These are phyloP conservation scores for Macquaria australasica DNA, from an alignment of 2,113 vertebrate species.

Conservation along the genomic window DNA sequence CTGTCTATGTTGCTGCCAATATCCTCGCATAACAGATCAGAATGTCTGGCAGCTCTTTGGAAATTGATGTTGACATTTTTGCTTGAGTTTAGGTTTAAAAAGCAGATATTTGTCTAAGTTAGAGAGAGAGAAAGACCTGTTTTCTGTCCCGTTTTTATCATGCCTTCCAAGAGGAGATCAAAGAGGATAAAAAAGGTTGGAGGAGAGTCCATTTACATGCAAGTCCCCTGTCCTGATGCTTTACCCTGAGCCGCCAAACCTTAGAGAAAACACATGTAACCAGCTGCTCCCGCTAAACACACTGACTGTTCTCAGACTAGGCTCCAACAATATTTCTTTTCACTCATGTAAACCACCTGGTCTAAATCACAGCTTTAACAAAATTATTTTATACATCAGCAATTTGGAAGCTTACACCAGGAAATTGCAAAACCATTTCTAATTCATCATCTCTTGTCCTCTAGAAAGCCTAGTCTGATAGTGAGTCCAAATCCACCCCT, in stretches of 20 bases:
- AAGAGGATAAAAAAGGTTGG: conserved; percentile 45
- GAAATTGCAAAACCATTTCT: conserved; percentile 8
- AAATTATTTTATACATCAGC: background rate
- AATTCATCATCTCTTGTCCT: conserved; percentile 12
- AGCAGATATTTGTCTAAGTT: conserved; percentile 22
- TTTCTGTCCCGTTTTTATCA: conserved; percentile 27
- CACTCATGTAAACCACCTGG: conserved; percentile 21
- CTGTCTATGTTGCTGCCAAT: conserved; percentile 27
- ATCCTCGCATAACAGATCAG: conserved; percentile 24
- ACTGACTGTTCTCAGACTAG: conserved; percentile 82
- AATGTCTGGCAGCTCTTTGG: conserved; percentile 64
- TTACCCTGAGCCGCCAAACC: conserved; percentile 56
- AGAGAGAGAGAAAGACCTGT: conserved; percentile 51
- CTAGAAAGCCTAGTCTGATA: conserved; percentile 83
- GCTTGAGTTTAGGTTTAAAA: conserved; percentile 50
- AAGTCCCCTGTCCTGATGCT: conserved; percentile 78
- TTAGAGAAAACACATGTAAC: conserved; percentile 66
- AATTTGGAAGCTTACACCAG: conserved; percentile 17
- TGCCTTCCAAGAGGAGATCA: conserved; percentile 40
- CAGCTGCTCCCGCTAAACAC: conserved; percentile 64
- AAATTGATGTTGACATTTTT: conserved; percentile 72
- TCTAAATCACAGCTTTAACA: conserved; percentile 34
- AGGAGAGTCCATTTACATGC: conserved; percentile 55
- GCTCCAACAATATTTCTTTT: conserved; percentile 44
- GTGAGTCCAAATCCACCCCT: conserved; percentile 60